Evolutionary conservation across 2,113 vertebrate genomes (phyloP).

Genomic region (Mustelus asterias): DNA sequence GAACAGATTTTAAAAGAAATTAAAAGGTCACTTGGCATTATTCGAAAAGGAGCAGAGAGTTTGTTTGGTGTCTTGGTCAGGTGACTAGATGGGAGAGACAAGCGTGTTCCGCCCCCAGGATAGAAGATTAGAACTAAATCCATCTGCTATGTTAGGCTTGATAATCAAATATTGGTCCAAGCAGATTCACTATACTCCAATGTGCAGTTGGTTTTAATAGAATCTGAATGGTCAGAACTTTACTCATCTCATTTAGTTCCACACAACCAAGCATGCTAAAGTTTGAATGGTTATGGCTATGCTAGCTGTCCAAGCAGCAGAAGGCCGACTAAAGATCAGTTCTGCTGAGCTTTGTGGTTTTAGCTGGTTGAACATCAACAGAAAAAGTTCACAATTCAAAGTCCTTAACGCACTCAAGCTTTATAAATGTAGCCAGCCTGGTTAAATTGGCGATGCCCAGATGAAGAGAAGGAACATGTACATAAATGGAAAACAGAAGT

Average conservation of each 20-base stretch:
- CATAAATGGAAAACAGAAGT: not conserved
- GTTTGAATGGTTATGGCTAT: not conserved
- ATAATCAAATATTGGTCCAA: not conserved
- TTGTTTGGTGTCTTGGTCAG: not conserved
- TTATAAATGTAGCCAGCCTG: not conserved
- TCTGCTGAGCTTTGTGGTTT: not conserved
- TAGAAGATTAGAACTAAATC: not conserved
- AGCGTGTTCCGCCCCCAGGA: not conserved
- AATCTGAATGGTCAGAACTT: not conserved
- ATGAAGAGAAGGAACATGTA: not conserved
- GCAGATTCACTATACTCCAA: not conserved
- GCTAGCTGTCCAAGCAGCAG: not conserved
- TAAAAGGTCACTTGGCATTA: not conserved
- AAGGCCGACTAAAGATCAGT: not conserved
- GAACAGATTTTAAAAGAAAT: no score
- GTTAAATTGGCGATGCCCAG: not conserved
- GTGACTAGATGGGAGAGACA: not conserved
- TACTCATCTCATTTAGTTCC: not conserved
- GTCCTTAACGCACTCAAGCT: not conserved
- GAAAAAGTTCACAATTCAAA: not conserved
- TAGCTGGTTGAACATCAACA: not conserved
- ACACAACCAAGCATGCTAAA: not conserved
- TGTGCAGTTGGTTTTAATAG: not conserved
- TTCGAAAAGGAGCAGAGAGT: not conserved
- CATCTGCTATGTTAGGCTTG: not conserved